Conservation (phyloP, 2,888 invertebrate species). For the Drymonia ruficornis region DNA sequence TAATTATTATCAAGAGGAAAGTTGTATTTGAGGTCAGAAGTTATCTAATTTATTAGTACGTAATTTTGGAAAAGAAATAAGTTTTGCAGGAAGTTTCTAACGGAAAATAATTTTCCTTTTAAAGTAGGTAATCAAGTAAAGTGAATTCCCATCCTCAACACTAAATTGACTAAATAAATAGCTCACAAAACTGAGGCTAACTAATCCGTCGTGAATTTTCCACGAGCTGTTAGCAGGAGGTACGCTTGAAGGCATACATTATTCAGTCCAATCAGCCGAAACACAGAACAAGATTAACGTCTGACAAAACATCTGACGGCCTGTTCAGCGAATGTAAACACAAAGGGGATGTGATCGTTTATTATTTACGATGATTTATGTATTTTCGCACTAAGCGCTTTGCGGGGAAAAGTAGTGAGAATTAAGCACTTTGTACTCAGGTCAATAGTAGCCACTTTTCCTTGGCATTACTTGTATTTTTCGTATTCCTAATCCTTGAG, state of each 20-base stretch:
- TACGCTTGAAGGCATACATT: constrained; percentile 20
- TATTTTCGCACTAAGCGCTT: constrained; percentile 4
- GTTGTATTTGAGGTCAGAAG: no score
- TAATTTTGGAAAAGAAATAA: no score
- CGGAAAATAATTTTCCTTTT: background rate
- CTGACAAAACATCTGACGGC: constrained; percentile 48
- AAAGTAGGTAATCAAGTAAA: background rate
- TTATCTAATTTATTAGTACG: no score
- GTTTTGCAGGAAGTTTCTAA: background rate
- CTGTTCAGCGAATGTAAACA: constrained; percentile 33
- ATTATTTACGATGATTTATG: constrained; percentile 38
- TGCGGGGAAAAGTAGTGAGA: constrained; percentile 1
- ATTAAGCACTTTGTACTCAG: background rate
- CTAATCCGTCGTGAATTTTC: constrained; percentile 35
- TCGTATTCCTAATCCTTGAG: background rate
- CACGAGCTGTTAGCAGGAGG: constrained; percentile 15
- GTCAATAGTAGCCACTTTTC: background rate
- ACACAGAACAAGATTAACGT: constrained; percentile 46
- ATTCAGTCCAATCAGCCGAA: constrained; percentile 40
- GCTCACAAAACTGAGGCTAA: constrained; percentile 23
- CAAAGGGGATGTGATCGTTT: constrained; percentile 34
- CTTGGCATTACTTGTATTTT: background rate
- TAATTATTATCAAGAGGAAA: no score
- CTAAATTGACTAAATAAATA: constrained; percentile 27
- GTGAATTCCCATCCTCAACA: constrained; percentile 8